phyloP scores from a whole-genome alignment of 2,797 vertebrate species.

The Discoglossus pictus region DNA sequence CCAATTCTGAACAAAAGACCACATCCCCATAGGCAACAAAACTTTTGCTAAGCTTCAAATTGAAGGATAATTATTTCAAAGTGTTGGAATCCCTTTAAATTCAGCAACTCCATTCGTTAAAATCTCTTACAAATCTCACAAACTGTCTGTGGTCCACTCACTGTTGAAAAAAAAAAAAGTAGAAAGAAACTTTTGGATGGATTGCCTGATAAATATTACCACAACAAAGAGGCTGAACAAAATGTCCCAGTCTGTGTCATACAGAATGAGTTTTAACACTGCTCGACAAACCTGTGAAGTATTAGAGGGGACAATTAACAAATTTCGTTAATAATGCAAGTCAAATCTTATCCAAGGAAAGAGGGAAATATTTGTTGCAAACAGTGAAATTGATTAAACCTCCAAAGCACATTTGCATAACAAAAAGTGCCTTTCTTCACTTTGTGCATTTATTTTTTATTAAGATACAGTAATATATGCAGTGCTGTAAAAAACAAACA shows the following conservation, averaged over 20 bases:
- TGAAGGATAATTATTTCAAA: no score
- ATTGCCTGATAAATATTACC: conserved; percentile 24
- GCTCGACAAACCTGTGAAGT: conserved; percentile 4
- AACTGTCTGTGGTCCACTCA: background rate
- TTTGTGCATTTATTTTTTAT: no score
- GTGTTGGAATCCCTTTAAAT: background rate
- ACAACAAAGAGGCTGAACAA: conserved; percentile 38
- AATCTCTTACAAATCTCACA: no score
- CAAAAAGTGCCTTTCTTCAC: no score
- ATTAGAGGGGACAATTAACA: background rate
- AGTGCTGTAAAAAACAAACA: no score
- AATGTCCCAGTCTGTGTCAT: conserved; percentile 40
- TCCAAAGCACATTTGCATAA: no score
- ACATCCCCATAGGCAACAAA: background rate
- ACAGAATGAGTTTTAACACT: conserved; percentile 27
- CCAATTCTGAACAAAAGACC: no score
- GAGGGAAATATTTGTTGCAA: background rate
- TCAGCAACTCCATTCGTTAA: background rate
- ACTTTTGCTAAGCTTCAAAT: no score
- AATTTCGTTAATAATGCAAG: background rate
- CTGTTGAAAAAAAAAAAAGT: background rate
- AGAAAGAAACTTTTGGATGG: conserved; percentile 4
- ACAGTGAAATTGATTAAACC: no score
- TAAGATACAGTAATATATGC: no score
- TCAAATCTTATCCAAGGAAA: background rate